Base-by-base conservation (phyloP, 1,140 invertebrate species). In the Pogonomyrmex californicus region DNA sequence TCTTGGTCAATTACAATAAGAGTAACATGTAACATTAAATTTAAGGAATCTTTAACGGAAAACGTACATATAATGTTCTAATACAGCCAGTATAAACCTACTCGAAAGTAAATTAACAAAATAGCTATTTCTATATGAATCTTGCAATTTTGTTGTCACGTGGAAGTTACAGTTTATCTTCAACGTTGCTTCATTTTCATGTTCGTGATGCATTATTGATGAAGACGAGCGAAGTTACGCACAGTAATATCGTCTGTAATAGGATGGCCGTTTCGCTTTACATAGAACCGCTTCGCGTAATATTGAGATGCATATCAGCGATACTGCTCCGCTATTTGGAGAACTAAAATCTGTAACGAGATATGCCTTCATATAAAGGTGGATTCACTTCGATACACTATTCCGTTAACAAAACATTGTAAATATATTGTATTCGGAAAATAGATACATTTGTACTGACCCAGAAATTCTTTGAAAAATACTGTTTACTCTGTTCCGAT, bases 301-400 rank as follows among this genome's bases (percentile, higher is more conserved):
- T 83, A 62, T 58, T 12, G 79, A 83, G 79, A 75, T 83, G 54
- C 54, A 38, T 73, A 71, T 83, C 79, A 83, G 54, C 2, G 54
- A 62, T 83, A 83, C 58, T 44, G 30, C 17, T 12, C 10, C 70
- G 68, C 33, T 47, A 71, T 83, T 83, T 83, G 54, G 68, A 83
- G 54, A 83, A 75, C 68, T 83, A 83, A 83, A 73, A 83, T 83
- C 79, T 49, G 68, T 62, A 83, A 60, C 54, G 56, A 60, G 79
- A 83, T 83, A 83, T 33, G 68, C 17, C 33, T 30, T 66, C 7
- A 12, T 36, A 4, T 7, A 41, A 62, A 70, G 33, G 23, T 54
- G 38, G 23, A 83, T 73, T 73, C 41, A 62, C 73, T 54, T 70
- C 41, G 62, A 30, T 33, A 41, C 23, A 23, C n/a, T 83, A 41